Conservation (phyloP, 2,888 invertebrate species). For the Hipparchia sbordonii region DNA sequence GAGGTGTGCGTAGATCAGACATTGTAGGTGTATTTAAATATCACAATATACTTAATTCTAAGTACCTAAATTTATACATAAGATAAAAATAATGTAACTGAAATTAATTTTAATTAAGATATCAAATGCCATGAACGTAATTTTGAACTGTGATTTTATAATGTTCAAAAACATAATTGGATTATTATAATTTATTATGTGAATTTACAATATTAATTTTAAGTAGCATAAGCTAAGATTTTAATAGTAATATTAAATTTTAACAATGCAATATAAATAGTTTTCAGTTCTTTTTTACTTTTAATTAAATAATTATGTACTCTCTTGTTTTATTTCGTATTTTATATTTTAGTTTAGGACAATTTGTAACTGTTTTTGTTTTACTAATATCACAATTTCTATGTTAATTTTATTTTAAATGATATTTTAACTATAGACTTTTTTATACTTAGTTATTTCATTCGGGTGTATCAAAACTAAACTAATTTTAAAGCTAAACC, state of each 20-base stretch:
- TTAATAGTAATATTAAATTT: slow-evolving; percentile 8
- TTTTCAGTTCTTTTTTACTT: slow-evolving; percentile 23
- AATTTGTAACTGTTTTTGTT: slow-evolving; percentile 28
- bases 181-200: slow-evolving; percentile 55
- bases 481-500: background rate
- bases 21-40: slow-evolving; percentile 41
- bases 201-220: slow-evolving; percentile 43
- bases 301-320: slow-evolving; percentile 31
- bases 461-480: slow-evolving; percentile 11
- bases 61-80: slow-evolving; percentile 53
- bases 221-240: slow-evolving; percentile 11
- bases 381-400: slow-evolving; percentile 18
- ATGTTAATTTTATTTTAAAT: slow-evolving; percentile 41
- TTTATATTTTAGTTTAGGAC: slow-evolving; percentile 34
- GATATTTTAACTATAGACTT: slow-evolving; percentile 40
- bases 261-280: slow-evolving; percentile 18
- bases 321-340: slow-evolving; percentile 30
- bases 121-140: slow-evolving; percentile 74
- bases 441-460: slow-evolving; percentile 16
- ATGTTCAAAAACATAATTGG: slow-evolving; percentile 68
- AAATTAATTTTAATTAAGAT: slow-evolving; percentile 51
- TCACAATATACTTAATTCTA: slow-evolving; percentile 61
- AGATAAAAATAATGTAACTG: slow-evolving; percentile 46
- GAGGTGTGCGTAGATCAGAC: too few species aligned
- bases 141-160: slow-evolving; percentile 79